A percentile compares a stretch with the other conserved stretches of the same genome.
phyloP scores from a whole-genome alignment of 2,797 vertebrate species.

The Leptatherina wallacei region DNA sequence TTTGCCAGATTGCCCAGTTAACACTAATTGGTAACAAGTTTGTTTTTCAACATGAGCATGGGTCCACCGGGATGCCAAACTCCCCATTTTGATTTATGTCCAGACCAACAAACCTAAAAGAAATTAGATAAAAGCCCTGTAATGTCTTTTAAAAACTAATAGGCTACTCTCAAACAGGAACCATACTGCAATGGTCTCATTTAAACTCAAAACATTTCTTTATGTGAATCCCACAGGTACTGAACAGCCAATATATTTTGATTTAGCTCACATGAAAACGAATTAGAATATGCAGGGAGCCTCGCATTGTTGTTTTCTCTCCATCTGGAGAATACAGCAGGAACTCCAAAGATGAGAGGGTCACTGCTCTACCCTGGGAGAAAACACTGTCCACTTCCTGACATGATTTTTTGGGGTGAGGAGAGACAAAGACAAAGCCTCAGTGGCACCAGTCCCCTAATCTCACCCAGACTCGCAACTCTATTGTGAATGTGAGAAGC shows the following conservation, averaged over 20 bases:
- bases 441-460: conserved; percentile 66
- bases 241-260: not conserved
- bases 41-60: conserved; percentile 63
- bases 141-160: conserved; percentile 20
- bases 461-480: conserved; percentile 67
- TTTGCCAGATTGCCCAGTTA: conserved; percentile 70
- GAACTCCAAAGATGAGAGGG: conserved; percentile 41
- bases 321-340: conserved; percentile 20
- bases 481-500: conserved; percentile 60
- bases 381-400: conserved; percentile 62
- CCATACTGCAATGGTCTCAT: conserved; percentile 10
- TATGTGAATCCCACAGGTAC: conserved; percentile 14
- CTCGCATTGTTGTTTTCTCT: conserved; percentile 8
- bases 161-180: conserved; percentile 16
- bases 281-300: not conserved
- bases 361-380: conserved; percentile 46
- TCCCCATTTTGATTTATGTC: conserved; percentile 50
- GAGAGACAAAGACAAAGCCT: conserved; percentile 65
- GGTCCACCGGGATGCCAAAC: conserved; percentile 45
- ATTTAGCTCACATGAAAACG: conserved; percentile 15
- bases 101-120: conserved; percentile 42
- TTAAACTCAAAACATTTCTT: conserved; percentile 22
- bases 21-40: conserved; percentile 73
- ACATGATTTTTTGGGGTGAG: conserved; percentile 45
- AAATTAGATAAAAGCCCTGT: conserved; percentile 17